These are phyloP conservation scores for Megalopta genalis DNA, from an alignment of 1,140 invertebrate species.

Conservation along the genomic window DNA sequence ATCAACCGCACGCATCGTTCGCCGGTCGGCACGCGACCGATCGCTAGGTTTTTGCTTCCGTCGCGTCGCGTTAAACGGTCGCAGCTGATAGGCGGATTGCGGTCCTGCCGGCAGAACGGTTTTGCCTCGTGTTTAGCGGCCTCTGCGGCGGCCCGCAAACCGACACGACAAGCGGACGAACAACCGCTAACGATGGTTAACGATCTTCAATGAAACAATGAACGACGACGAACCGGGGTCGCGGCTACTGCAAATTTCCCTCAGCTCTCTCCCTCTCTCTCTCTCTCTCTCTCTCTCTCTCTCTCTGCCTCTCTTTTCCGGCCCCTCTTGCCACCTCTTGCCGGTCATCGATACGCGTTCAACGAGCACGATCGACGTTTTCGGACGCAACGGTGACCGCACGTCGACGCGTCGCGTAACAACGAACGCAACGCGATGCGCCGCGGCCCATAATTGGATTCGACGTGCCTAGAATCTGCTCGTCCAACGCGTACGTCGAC, in stretches of 20 bases:
- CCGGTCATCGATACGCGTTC: neutral
- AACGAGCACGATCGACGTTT: neutral
- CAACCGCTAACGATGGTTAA: slow-evolving; percentile 57
- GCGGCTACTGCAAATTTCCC: slow-evolving; percentile 22
- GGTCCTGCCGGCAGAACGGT: slow-evolving; percentile 32
- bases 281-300: too few species aligned
- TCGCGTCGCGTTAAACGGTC: neutral
- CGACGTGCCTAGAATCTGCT: neutral
- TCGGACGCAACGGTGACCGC: neutral
- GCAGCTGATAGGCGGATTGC: slow-evolving; percentile 11
- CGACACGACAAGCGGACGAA: slow-evolving; percentile 46
- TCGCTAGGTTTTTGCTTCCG: neutral
- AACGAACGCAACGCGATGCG: neutral
- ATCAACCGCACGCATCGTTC: too few species aligned
- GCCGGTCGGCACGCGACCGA: too few species aligned
- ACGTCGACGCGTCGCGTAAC: neutral
- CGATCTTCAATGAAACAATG: slow-evolving; percentile 58
- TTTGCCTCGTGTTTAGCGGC: slow-evolving; percentile 52
- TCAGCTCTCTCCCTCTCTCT: neutral
- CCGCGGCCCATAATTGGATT: slow-evolving; percentile 10
- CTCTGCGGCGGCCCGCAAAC: slow-evolving; percentile 50
- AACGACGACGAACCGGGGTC: slow-evolving; percentile 21
- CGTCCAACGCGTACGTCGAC: neutral
- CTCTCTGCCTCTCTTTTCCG: too few species aligned
- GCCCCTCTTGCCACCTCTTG: too few species aligned